Evolutionary conservation across 2,113 vertebrate species (phyloP).

Genomic region (Carassius gibelio): DNA sequence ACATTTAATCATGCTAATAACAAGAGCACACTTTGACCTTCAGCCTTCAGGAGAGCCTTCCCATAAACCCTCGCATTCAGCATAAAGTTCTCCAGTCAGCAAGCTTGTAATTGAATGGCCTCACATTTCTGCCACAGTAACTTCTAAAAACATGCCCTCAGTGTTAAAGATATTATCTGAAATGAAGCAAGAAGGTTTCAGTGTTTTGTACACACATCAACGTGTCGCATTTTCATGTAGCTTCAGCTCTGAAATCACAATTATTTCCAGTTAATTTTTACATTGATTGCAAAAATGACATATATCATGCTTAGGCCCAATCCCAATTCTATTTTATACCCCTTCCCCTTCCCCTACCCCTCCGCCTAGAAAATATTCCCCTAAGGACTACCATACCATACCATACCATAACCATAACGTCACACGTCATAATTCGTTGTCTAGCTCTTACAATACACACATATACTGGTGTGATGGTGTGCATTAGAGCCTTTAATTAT

Average conservation of each 20-base stretch:
- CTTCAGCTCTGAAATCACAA: not conserved
- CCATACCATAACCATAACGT: too few species aligned
- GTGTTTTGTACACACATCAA: not conserved
- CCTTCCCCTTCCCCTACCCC: too few species aligned
- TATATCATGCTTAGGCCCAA: not conserved
- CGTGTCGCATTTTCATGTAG: not conserved
- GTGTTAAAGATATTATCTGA: not conserved
- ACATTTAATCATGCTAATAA: constrained; percentile 24
- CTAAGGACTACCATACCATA: too few species aligned
- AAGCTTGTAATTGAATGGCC: constrained; percentile 17
- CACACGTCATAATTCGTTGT: too few species aligned
- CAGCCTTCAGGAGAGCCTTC: not conserved
- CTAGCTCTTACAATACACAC: too few species aligned
- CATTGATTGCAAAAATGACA: not conserved
- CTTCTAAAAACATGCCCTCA: constrained; percentile 9
- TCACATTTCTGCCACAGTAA: constrained; percentile 3
- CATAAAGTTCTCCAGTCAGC: constrained; percentile 26
- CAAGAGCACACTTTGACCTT: constrained; percentile 11
- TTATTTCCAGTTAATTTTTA: not conserved
- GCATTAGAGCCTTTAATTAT: too few species aligned
- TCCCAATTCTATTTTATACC: too few species aligned
- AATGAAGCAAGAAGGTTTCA: constrained; percentile 19
- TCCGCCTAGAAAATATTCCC: too few species aligned
- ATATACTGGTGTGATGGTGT: too few species aligned
- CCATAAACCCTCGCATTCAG: constrained; percentile 16